These are phyloP conservation scores for Columba janthina DNA, from an alignment of 2,113 vertebrate species.

Conservation along the genomic window DNA sequence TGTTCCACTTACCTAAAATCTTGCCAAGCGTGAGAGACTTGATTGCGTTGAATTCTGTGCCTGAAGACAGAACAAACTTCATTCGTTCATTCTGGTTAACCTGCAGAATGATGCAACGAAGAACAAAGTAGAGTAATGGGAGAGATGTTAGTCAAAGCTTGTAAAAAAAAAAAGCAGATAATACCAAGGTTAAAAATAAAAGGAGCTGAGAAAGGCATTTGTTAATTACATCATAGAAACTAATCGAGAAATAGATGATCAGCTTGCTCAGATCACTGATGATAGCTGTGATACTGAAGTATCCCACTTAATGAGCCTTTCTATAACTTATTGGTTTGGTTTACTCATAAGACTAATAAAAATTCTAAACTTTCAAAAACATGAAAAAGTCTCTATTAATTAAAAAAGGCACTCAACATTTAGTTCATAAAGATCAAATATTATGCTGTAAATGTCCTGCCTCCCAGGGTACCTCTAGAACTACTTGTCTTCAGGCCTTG, in stretches of 20 bases:
- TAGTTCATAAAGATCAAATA: background rate
- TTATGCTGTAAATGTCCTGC: background rate
- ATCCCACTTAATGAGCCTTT: background rate
- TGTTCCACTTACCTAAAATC: constrained; percentile 81
- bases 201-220: background rate
- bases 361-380: background rate
- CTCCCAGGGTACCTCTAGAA: background rate
- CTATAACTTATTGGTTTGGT: background rate
- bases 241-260: background rate
- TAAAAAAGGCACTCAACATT: background rate
- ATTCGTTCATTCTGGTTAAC: constrained; percentile 81
- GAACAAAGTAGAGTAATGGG: background rate
- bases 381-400: background rate
- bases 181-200: background rate
- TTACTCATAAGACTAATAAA: background rate
- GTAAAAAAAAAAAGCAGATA: background rate
- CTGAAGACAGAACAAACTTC: constrained; percentile 84
- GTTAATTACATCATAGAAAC: background rate
- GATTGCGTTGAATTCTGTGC: constrained; percentile 85
- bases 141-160: background rate
- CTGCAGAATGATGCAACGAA: constrained; percentile 59
- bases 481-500: background rate
- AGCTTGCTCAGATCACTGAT: background rate
- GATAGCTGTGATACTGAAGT: background rate
- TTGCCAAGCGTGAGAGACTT: constrained; percentile 85